Conservation (phyloP, 2,797 vertebrate species). For the Chelonia mydas region DNA sequence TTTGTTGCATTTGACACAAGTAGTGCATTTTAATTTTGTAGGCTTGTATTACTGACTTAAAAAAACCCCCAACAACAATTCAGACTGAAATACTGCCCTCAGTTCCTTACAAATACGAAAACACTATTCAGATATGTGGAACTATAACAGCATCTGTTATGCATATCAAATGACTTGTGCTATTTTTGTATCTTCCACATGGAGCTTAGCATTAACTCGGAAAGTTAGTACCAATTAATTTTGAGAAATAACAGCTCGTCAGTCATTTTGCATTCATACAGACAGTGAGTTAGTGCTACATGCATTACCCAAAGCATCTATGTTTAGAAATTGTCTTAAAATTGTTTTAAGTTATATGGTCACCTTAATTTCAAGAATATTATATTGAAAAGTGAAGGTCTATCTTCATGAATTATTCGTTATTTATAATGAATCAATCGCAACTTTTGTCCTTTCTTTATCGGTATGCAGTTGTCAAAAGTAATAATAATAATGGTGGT, state of each 20-base stretch:
- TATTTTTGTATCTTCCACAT: slow-evolving; percentile 75
- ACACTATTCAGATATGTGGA: slow-evolving; percentile 65
- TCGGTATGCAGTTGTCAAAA: neutral
- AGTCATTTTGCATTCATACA: slow-evolving; percentile 54
- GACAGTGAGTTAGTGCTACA: neutral
- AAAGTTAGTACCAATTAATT: slow-evolving; percentile 77
- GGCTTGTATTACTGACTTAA: slow-evolving; percentile 74
- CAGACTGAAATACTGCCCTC: slow-evolving; percentile 73
- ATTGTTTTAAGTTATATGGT: neutral
- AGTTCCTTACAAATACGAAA: slow-evolving; percentile 70
- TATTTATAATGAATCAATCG: neutral
- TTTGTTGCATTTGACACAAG: slow-evolving; percentile 83
- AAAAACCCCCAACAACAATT: slow-evolving; percentile 25
- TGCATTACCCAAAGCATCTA: neutral
- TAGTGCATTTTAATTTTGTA: slow-evolving; percentile 83
- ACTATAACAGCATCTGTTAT: slow-evolving; percentile 77
- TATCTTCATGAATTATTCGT: neutral
- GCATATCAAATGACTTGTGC: slow-evolving; percentile 74
- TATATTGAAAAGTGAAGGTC: slow-evolving; percentile 15
- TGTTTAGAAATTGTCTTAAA: neutral
- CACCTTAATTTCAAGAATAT: neutral
- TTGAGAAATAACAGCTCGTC: slow-evolving; percentile 65
- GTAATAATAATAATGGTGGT: neutral
- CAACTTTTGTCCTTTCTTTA: neutral
- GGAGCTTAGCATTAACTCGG: slow-evolving; percentile 60